phyloP scores from a whole-genome alignment of 2,797 vertebrate genomes.

The Fratercula arctica region DNA sequence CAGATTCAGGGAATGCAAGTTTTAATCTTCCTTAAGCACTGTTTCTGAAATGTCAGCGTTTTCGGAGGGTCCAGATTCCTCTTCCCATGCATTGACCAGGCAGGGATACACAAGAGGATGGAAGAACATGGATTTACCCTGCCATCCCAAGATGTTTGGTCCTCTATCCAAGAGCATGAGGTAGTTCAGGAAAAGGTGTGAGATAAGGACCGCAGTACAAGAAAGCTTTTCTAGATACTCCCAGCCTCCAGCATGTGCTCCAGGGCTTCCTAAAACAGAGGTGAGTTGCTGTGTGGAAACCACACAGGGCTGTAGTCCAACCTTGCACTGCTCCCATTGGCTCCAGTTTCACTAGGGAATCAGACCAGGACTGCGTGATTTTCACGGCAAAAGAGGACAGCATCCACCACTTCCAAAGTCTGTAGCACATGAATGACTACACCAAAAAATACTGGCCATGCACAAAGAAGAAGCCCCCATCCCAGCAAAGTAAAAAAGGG shows the following conservation, averaged over 20 bases:
- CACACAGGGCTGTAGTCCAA: background rate
- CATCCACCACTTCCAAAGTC: too few relatives aligned
- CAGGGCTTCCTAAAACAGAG: background rate
- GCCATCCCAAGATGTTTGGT: background rate
- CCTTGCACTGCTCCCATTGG: background rate
- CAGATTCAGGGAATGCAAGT: background rate
- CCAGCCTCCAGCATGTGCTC: background rate
- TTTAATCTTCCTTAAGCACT: background rate
- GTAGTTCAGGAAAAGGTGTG: background rate
- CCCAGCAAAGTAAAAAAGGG: background rate
- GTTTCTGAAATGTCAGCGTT: background rate
- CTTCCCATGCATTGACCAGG: background rate
- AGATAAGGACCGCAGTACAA: fast-evolving
- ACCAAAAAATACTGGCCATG: background rate
- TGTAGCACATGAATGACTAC: background rate
- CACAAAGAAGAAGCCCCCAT: background rate
- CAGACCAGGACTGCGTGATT: background rate
- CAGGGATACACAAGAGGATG: background rate
- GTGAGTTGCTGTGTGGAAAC: background rate
- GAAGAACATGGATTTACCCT: background rate
- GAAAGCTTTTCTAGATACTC: background rate
- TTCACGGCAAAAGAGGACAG: background rate
- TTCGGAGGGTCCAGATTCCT: background rate
- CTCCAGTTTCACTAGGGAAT: background rate
- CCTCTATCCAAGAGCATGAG: fast-evolving